Conservation (phyloP, 2,797 vertebrate genomes). For the Tangara arthus region DNA sequence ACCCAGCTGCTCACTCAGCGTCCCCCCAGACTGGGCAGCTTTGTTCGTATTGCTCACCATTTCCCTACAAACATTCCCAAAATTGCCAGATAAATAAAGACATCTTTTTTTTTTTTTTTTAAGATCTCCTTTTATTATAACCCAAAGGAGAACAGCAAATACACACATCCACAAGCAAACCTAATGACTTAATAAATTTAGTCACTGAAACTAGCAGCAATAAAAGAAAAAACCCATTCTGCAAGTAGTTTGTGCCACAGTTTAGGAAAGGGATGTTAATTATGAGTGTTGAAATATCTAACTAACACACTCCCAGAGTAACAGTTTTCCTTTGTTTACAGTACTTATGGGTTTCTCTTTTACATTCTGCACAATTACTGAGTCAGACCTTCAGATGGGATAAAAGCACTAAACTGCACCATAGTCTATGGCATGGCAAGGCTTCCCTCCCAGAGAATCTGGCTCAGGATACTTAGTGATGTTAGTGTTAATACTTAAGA, state of each 20-base stretch:
- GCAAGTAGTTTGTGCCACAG: conserved; percentile 7
- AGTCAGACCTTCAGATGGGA: conserved; percentile 13
- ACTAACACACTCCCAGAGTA: conserved; percentile 22
- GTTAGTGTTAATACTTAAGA: not conserved
- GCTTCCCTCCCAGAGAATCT: not conserved
- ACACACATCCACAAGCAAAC: not conserved
- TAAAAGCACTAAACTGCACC: conserved; percentile 1
- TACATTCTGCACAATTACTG: conserved; percentile 3
- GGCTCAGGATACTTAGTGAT: not conserved
- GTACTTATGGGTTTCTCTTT: conserved; percentile 40
- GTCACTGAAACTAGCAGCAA: conserved; percentile 33
- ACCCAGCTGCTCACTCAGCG: not conserved
- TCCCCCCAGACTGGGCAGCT: not conserved
- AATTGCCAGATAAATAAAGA: conserved; percentile 16
- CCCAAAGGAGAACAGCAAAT: conserved; percentile 28
- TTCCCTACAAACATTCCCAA: not conserved
- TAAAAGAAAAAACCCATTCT: conserved; percentile 45
- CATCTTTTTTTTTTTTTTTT: not conserved
- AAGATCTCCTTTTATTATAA: not conserved
- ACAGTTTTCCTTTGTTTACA: conserved; percentile 55
- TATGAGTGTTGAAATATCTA: conserved; percentile 32
- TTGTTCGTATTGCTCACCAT: not conserved
- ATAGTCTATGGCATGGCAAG: not conserved
- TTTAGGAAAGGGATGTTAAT: conserved; percentile 57
- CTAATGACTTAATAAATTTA: conserved; percentile 55